Evolutionary conservation across 2,113 vertebrate genomes (phyloP).

Genomic region (Gallinago media): DNA sequence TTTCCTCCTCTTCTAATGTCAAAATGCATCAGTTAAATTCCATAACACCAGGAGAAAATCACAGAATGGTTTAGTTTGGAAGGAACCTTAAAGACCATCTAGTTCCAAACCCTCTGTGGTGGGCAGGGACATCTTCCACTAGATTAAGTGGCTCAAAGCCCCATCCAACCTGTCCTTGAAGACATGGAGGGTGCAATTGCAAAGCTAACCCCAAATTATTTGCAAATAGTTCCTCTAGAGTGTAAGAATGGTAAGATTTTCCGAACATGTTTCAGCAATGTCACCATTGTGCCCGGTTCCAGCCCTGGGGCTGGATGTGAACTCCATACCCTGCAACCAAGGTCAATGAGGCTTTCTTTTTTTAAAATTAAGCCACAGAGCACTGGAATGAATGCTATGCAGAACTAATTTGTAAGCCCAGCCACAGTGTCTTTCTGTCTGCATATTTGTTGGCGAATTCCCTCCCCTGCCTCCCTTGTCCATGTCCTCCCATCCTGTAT

Average conservation of each 20-base stretch:
- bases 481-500: neutral
- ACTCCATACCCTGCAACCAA: neutral
- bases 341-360: slow-evolving; percentile 57
- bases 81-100: neutral
- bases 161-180: neutral
- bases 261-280: neutral
- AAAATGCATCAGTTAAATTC: neutral
- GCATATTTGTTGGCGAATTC: neutral
- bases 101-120: fast-evolving
- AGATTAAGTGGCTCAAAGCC: neutral
- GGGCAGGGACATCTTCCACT: neutral
- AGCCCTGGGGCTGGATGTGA: slow-evolving; percentile 40
- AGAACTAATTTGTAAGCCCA: slow-evolving; percentile 33
- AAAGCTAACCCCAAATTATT: neutral
- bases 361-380: slow-evolving; percentile 17
- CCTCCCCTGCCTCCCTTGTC: neutral
- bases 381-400: slow-evolving; percentile 44
- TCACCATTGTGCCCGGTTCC: slow-evolving; percentile 9
- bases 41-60: neutral
- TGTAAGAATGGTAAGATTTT: slow-evolving; percentile 35
- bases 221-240: neutral
- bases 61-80: neutral
- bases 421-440: slow-evolving; percentile 42
- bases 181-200: neutral
- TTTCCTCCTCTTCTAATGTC: neutral